Evolutionary conservation across 2,888 invertebrate species (phyloP).

Genomic region (Siphonodentalium dalli): DNA sequence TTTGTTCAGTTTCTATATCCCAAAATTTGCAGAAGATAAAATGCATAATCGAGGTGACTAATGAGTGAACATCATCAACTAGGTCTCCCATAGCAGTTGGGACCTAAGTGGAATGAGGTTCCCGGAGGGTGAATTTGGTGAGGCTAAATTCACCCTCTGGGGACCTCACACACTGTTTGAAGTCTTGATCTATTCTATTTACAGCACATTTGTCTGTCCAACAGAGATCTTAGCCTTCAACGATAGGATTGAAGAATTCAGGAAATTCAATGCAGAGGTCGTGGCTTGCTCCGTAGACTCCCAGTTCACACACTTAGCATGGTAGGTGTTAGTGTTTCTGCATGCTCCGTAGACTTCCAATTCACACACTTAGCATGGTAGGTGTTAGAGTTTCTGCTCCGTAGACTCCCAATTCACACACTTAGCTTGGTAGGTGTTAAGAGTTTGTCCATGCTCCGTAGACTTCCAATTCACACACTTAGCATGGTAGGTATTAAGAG

Average conservation of each 20-base stretch:
- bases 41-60: too few species aligned
- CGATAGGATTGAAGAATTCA: slow-evolving; percentile 76
- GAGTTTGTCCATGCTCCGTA: slow-evolving; percentile 78
- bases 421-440: slow-evolving; percentile 80
- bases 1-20: too few species aligned
- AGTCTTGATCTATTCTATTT: slow-evolving; percentile 22
- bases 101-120: too few species aligned
- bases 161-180: too few species aligned
- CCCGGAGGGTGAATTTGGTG: too few species aligned
- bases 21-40: too few species aligned
- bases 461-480: slow-evolving; percentile 97
- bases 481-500: slow-evolving; percentile 76
- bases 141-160: too few species aligned
- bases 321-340: slow-evolving; percentile 84
- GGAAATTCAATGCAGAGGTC: slow-evolving; percentile 83
- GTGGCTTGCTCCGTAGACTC: slow-evolving; percentile 96
- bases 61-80: too few species aligned
- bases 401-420: slow-evolving; percentile 98
- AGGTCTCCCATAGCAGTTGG: too few species aligned
- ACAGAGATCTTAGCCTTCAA: slow-evolving; percentile 98
- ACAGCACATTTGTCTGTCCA: slow-evolving; percentile 72
- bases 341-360: slow-evolving; percentile 95
- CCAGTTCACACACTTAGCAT: slow-evolving; percentile 95
- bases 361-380: slow-evolving; percentile 96
- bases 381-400: slow-evolving; percentile 80